Evolutionary conservation across 2,888 invertebrate species (phyloP), one percentile per base, ranked within the genome.

Genomic region (Thereva nobilitata): DNA sequence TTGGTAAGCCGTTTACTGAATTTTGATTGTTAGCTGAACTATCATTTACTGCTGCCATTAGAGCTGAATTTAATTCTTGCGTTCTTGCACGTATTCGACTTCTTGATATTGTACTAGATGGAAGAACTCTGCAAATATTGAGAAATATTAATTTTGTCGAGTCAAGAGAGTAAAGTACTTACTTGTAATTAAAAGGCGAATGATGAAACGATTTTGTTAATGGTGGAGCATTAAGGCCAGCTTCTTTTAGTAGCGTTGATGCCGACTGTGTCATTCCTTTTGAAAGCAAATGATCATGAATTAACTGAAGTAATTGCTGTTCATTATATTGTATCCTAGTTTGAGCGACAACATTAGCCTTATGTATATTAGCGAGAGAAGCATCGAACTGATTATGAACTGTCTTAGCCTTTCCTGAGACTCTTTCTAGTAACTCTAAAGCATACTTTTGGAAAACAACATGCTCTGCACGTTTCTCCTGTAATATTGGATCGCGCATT

Each of bases 401-500:
- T 42, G 91, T 87, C 73, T 92, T 92, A n/a, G 90, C 87, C 83
- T 94, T 94, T 0, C 97, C 97, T 2, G 94, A 93, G 0, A 97
- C 91, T 0, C 92, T 84, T 78, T 96, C 95, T 68, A 99, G 84
- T 45, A 99, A 81, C 75, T 95, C 93, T 8, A 94, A 81, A 0
- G 96, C 97, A 78, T 95, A 93, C 76, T 93, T 94, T 80, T 97
- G 97, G 79, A 99, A 99, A 80, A 90, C 89, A 0, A 95, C 92
- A 81, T 99, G 98, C 75, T 97, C 97, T 72, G 92, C 90, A 0
- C 96, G 86, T 80, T 96, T 97, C 81, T 99, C 98, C 82, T 97
- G 96, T 1, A 97, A 84, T 69, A 99, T 94, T 8, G 98, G 98
- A 80, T 97, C 97, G 64, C 94, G 90, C 93, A 97, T 97, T 65